These are phyloP conservation scores for Chrysina gloriosa DNA, from an alignment of 2,888 invertebrate genomes.

Conservation along the genomic window DNA sequence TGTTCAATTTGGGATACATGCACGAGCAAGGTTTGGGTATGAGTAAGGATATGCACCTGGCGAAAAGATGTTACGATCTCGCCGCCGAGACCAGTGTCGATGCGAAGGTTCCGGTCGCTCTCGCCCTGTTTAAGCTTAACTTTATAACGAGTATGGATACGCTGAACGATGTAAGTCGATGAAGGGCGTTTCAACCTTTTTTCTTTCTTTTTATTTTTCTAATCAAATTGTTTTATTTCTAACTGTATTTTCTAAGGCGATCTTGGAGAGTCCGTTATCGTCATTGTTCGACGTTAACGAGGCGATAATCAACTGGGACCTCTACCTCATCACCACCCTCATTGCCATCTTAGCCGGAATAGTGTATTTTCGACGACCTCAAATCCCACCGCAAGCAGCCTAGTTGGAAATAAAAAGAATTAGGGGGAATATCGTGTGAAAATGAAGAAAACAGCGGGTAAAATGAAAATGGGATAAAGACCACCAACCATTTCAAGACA, in stretches of 20 bases:
- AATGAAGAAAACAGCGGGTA: no score
- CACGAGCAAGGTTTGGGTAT: conserved; percentile 97
- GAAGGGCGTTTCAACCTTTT: no score
- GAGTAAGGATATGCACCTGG: conserved; percentile 89
- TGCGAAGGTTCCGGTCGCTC: conserved; percentile 92
- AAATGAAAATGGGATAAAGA: neutral
- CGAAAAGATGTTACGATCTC: conserved; percentile 90
- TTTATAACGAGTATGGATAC: conserved; percentile 79
- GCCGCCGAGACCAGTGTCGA: conserved; percentile 94
- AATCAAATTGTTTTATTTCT: conserved; percentile 6
- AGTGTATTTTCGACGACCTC: conserved; percentile 81
- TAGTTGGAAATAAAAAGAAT: conserved; percentile 3
- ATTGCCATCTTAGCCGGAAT: conserved; percentile 85
- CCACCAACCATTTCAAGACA: conserved; percentile 23
- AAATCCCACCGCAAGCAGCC: conserved; percentile 46
- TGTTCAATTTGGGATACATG: conserved; percentile 99
- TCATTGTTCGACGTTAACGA: conserved; percentile 77
- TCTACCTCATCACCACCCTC: conserved; percentile 87
- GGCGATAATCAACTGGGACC: conserved; percentile 90
- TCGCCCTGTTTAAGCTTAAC: conserved; percentile 88
- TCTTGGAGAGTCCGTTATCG: conserved; percentile 73
- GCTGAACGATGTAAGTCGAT: conserved; percentile 76
- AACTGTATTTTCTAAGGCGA: conserved; percentile 29
- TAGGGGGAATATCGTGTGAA: no score
- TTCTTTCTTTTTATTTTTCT: no score